phyloP scores from a whole-genome alignment of 2,888 invertebrate species.

The Cremastobaeus sp. region DNA sequence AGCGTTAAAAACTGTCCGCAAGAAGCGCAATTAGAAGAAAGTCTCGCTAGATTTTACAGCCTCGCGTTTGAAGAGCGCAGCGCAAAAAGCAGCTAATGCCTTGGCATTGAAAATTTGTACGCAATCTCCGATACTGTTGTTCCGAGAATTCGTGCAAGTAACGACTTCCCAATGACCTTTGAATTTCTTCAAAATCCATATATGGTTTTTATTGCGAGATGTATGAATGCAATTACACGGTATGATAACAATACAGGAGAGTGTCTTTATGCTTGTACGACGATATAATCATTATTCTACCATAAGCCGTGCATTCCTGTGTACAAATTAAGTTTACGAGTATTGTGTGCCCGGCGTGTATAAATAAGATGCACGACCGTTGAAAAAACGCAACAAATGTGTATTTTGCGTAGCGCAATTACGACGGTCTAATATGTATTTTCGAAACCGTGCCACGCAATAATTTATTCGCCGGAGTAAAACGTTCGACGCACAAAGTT shows the following conservation, averaged over 20 bases:
- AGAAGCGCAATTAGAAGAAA: too few species aligned
- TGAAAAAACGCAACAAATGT: too few species aligned
- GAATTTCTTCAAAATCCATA: constrained; percentile 38
- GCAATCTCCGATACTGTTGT: constrained; percentile 15
- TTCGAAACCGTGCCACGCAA: too few species aligned
- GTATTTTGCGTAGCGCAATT: too few species aligned
- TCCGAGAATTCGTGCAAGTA: constrained; percentile 36
- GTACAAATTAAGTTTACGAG: constrained; percentile 45
- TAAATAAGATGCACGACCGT: too few species aligned
- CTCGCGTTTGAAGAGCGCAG: neutral
- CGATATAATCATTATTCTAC: constrained; percentile 53
- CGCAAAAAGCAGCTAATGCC: neutral
- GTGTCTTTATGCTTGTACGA: constrained; percentile 42
- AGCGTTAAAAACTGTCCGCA: too few species aligned
- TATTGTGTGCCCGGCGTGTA: constrained; percentile 9
- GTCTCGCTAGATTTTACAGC: too few species aligned
- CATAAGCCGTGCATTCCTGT: constrained; percentile 31
- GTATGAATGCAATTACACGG: constrained; percentile 51
- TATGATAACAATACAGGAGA: constrained; percentile 47
- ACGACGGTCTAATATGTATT: too few species aligned
- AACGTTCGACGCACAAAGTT: too few species aligned
- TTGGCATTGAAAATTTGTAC: constrained; percentile 1
- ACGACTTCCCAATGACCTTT: constrained; percentile 37
- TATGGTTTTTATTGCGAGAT: constrained; percentile 24
- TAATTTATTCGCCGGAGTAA: too few species aligned